Base-by-base conservation (phyloP, 2,797 vertebrate genomes). In the Todus mexicanus region DNA sequence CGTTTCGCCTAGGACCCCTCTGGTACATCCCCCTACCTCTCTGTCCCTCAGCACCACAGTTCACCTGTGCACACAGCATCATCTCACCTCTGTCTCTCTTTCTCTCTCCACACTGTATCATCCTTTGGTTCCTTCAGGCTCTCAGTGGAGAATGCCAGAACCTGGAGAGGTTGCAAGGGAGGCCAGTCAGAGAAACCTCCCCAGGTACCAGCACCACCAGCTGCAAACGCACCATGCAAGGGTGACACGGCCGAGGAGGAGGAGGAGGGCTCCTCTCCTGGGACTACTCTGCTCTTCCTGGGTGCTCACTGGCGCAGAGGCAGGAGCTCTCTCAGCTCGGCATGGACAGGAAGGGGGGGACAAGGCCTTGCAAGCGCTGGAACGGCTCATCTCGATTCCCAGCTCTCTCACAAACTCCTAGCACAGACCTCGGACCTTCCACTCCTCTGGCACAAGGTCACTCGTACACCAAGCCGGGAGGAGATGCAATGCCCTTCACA, bases 111-210 rank as follows among this genome's bases (percentile, higher is more conserved):
- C 94, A 96, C 92, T 95, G 96, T 95, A 96, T 96, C 96, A 95
- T 96, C 96, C 95, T 96, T 96, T 96, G 96, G 96, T 96, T 96
- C 96, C 96, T 95, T 95, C 96, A 96, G 96, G 96, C 96, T 96
- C 96, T 96, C 96, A 96, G 86, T 96, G 96, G 96, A 96, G 96
- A 96, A 96, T 96, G 96, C 96, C 96, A 96, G 95, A 96, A 96
- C 96, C 96, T 96, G 95, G 96, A 96, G 96, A 96, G 96, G 96
- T 96, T 95, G 96, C 94, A 96, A 96, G 96, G 95, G 95, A 96
- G 96, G 95, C 90, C 93, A 7, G 96, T 96, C 96, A 96, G 96
- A 96, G 93, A 96, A 96, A 95, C 95, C 95, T 96, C 94, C 94
- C 92, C 92, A 61, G 91, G 92, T 43, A 93, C 90, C 95, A 80